Evolutionary conservation across 2,797 vertebrate species (phyloP).

Genomic region (Rhinatrema bivittatum): DNA sequence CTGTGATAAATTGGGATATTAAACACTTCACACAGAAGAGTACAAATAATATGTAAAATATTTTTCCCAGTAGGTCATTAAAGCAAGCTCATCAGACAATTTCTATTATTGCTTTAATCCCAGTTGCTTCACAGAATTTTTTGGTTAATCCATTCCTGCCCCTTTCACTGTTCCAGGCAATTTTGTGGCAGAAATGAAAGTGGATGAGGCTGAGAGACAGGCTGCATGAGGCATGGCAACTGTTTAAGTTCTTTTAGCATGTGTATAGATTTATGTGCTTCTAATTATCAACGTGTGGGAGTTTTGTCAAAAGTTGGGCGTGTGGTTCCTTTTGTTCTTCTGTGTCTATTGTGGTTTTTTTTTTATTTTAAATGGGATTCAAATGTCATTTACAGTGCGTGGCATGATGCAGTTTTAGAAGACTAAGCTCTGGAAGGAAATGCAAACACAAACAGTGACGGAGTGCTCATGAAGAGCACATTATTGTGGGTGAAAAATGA

Average conservation of each 20-base stretch:
- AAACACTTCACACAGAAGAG: slow-evolving; percentile 6
- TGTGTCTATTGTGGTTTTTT: slow-evolving; percentile 62
- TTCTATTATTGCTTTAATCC: slow-evolving; percentile 32
- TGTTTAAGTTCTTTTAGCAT: slow-evolving; percentile 11
- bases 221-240: slow-evolving; percentile 18
- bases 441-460: slow-evolving; percentile 25
- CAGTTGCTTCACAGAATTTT: slow-evolving; percentile 26
- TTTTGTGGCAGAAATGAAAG: slow-evolving; percentile 42
- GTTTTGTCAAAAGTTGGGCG: slow-evolving; percentile 46
- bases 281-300: slow-evolving; percentile 65
- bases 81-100: slow-evolving; percentile 17
- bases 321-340: slow-evolving; percentile 60
- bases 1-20: background rate
- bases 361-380: slow-evolving; percentile 48
- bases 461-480: slow-evolving; percentile 33
- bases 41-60: slow-evolving; percentile 20
- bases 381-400: slow-evolving; percentile 56
- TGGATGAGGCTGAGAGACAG: slow-evolving; percentile 24
- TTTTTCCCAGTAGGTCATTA: slow-evolving; percentile 12
- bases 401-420: slow-evolving; percentile 45
- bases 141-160: slow-evolving; percentile 28
- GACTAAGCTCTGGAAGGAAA: slow-evolving; percentile 47
- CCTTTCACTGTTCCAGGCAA: slow-evolving; percentile 31
- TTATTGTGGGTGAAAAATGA: slow-evolving; percentile 29
- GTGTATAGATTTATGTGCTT: slow-evolving; percentile 52